Percentiles rank a stretch among this genome's conserved stretches.
Evolutionary conservation across 2,797 vertebrate species (phyloP).

Genomic region (Arrhamphus sclerolepis): DNA sequence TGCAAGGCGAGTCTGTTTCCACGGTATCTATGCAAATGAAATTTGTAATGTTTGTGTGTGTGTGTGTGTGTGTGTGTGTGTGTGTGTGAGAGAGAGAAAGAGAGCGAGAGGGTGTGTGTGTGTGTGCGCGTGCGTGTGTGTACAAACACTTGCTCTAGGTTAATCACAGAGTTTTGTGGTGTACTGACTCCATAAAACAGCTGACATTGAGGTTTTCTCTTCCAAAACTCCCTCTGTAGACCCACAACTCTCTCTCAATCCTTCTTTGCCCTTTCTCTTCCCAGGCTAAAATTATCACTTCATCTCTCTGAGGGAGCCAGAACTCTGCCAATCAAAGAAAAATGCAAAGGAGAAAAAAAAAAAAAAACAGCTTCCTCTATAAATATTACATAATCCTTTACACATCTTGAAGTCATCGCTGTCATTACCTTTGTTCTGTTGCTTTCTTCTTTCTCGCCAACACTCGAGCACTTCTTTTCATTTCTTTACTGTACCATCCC

Average conservation of each 20-base stretch:
- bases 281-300: constrained; percentile 78
- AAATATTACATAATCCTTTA: constrained; percentile 84
- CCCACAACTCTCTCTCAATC: constrained; percentile 22
- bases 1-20: constrained; percentile 32
- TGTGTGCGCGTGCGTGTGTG: constrained; percentile 16
- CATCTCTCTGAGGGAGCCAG: constrained; percentile 67
- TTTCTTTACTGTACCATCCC: constrained; percentile 16
- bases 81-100: too few species aligned
- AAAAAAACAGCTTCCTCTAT: constrained; percentile 59
- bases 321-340: constrained; percentile 77
- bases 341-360: constrained; percentile 29
- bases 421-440: constrained; percentile 70
- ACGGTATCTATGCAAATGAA: constrained; percentile 61
- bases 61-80: too few species aligned
- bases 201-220: constrained; percentile 71
- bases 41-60: constrained; percentile 58
- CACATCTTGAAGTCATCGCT: constrained; percentile 67
- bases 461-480: constrained; percentile 13
- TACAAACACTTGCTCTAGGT: constrained; percentile 60
- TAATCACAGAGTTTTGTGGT: constrained; percentile 69
- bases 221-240: constrained; percentile 43
- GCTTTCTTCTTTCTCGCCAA: constrained; percentile 37
- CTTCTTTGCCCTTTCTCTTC: constrained; percentile 30
- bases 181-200: constrained; percentile 55
- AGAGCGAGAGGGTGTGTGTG: too few species aligned